phyloP scores from a whole-genome alignment of 1,140 invertebrate genomes.

The Drosophila sp. region DNA sequence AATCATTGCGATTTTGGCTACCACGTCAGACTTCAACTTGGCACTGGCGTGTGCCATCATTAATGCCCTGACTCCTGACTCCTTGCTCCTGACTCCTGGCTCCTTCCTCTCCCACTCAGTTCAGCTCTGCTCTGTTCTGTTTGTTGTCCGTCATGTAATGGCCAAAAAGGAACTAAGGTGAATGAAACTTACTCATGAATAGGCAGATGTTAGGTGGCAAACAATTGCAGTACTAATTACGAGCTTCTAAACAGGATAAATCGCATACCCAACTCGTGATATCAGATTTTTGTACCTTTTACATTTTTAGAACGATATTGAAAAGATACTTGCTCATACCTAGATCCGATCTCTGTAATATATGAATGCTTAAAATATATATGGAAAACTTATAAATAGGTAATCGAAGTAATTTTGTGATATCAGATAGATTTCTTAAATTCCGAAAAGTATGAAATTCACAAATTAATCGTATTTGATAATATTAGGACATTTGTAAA shows the following conservation, averaged over 20 bases:
- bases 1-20: conserved; percentile 79
- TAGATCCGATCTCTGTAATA: too few species aligned
- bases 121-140: background rate
- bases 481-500: too few species aligned
- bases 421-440: too few species aligned
- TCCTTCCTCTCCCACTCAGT: conserved; percentile 1
- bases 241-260: background rate
- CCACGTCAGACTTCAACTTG: conserved; percentile 64
- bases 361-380: too few species aligned
- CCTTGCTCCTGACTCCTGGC: conserved; percentile 13
- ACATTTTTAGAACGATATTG: too few species aligned
- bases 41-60: conserved; percentile 57
- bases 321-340: too few species aligned
- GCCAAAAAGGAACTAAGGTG: conserved; percentile 44
- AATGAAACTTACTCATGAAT: conserved; percentile 65
- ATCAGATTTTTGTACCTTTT: background rate
- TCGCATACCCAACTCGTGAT: background rate
- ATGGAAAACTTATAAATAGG: too few species aligned
- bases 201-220: conserved; percentile 38
- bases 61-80: conserved; percentile 13
- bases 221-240: conserved; percentile 48
- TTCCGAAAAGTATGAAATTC: too few species aligned
- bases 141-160: conserved; percentile 31
- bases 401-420: too few species aligned
- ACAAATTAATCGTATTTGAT: too few species aligned